Evolutionary conservation across 2,797 vertebrate genomes (phyloP).

Genomic region (Halcyon leucocephala): DNA sequence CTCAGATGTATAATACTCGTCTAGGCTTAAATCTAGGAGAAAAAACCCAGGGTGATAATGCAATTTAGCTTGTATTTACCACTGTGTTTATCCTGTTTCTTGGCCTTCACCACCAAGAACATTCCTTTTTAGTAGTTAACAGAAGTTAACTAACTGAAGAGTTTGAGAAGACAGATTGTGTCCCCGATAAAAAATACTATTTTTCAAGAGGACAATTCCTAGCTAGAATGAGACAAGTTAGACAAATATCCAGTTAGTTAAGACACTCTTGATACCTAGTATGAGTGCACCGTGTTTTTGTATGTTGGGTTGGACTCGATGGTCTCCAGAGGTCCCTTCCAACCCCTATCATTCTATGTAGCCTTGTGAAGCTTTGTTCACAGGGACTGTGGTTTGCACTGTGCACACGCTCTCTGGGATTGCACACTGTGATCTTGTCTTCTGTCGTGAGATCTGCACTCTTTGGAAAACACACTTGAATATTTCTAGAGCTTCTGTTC

Average conservation of each 20-base stretch:
- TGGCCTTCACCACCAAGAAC: neutral
- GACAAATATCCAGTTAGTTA: neutral
- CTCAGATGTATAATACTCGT: neutral
- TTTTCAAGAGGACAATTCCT: neutral
- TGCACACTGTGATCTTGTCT: neutral
- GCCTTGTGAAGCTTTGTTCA: neutral
- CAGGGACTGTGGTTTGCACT: neutral
- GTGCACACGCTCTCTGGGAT: neutral
- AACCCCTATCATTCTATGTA: too few species aligned
- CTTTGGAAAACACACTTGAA: neutral
- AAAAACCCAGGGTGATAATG: neutral
- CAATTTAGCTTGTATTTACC: neutral
- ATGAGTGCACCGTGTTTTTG: neutral
- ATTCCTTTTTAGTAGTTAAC: neutral
- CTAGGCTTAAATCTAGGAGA: neutral
- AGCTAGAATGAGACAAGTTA: neutral
- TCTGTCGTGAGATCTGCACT: neutral
- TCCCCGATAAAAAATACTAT: neutral
- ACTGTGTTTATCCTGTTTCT: neutral
- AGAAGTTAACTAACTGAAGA: neutral
- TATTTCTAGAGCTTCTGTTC: neutral
- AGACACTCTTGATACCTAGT: neutral
- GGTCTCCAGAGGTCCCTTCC: too few species aligned
- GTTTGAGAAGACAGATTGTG: neutral
- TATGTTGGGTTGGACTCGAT: neutral